Conservation (phyloP, 2,113 vertebrate genomes). For the Hystrix brachyura region DNA sequence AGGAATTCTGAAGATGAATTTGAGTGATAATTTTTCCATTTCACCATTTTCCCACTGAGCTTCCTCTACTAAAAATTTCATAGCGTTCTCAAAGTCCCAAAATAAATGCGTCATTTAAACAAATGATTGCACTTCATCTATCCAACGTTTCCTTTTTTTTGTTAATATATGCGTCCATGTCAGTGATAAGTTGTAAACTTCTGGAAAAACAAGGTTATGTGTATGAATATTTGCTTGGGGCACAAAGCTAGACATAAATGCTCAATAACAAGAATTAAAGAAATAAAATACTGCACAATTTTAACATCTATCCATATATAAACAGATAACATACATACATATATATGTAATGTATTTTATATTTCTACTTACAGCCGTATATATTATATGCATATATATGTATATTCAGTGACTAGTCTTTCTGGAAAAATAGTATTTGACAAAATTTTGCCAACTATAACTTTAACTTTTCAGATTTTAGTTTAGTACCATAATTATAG, state of each 20-base stretch:
- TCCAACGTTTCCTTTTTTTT: neutral
- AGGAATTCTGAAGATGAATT: neutral
- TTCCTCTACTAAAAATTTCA: neutral
- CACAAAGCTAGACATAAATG: neutral
- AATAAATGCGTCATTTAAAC: slow-evolving; percentile 30
- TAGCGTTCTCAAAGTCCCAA: neutral
- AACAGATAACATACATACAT: neutral
- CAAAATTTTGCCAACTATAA: neutral
- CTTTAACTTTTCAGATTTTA: slow-evolving; percentile 27
- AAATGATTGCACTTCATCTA: neutral
- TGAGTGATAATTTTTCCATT: slow-evolving; percentile 10
- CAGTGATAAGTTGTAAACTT: neutral
- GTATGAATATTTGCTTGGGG: slow-evolving; percentile 31
- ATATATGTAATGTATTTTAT: neutral
- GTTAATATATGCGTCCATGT: neutral
- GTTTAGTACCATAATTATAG: neutral
- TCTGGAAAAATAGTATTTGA: neutral
- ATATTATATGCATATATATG: neutral
- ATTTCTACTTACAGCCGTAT: neutral
- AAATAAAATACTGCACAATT: neutral
- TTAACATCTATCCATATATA: neutral
- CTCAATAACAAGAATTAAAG: neutral
- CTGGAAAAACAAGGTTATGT: neutral
- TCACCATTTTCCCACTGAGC: neutral
- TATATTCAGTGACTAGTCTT: neutral